Evolutionary conservation across 2,797 vertebrate species (phyloP), one percentile per base, ranked within the genome.

Genomic region (Apogon talboti): DNA sequence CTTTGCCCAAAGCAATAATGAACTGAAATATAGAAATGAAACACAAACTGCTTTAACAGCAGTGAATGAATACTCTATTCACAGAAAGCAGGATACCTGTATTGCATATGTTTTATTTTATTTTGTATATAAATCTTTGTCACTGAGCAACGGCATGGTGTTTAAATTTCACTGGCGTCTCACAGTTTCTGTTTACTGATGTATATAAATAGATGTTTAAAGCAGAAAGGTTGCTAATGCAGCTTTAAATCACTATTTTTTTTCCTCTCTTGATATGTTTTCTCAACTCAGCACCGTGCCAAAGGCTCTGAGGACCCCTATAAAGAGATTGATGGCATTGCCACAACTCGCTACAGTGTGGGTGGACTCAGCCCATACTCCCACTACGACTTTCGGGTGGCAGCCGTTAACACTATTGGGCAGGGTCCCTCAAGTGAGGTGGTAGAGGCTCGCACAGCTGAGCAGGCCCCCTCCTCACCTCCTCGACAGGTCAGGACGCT

Each of bases 301-400:
- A 94, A 96, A 85, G 94, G 92, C 57, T 96, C 96, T 0, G 95
- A 97, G 24, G 97, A 98, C 89, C 85, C 89, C 1, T 99, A 97
- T 67, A 98, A 99, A 82, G 98, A 99, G 94, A 99, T 99, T 1
- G 97, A 99, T 79, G 96, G 96, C 1, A 96, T 99, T 15, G 97
- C 98, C 14, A 99, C 98, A 1, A 99, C 98, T 0, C 96, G 98
- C 56, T 99, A 99, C 74, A 99, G 97, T 0, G 97, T 99, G n/a
- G 98, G 98, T 12, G 98, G 98, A 19, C 94, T 99, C 52, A 98
- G 97, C 78, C 98, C 98, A 0, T 99, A 98, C 87, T 99, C 98
- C 0, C 96, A 98, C 69, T 99, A 99, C 12, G 96, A 98, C 79
- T 98, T 99, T 83, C 93, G 95, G 30, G 96, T 99, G 45, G 94